These are phyloP conservation scores for Ameiurus melas DNA, from an alignment of 2,113 vertebrate species.

Conservation along the genomic window DNA sequence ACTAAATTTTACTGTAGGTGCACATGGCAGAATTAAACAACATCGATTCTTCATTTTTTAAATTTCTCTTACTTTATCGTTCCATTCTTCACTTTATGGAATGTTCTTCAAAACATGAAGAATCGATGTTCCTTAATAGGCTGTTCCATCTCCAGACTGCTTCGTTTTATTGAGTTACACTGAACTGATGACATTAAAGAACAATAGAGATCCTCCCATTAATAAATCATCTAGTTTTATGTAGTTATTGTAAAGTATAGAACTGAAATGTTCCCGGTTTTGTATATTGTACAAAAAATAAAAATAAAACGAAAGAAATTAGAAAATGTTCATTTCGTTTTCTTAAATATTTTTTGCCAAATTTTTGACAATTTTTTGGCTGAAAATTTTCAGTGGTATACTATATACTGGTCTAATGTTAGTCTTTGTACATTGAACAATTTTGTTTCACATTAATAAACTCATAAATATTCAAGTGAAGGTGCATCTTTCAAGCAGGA, in stretches of 20 bases:
- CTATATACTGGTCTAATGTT: no score
- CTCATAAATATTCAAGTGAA: neutral
- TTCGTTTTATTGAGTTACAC: neutral
- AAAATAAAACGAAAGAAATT: neutral
- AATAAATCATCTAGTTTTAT: neutral
- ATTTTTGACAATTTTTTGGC: neutral
- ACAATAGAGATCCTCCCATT: neutral
- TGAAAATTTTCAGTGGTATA: neutral
- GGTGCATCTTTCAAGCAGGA: neutral
- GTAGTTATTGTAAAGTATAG: neutral
- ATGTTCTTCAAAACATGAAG: no score
- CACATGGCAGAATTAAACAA: neutral
- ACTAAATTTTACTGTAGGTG: neutral
- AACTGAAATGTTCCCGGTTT: neutral
- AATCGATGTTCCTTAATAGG: no score
- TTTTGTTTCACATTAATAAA: neutral
- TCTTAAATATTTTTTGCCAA: neutral
- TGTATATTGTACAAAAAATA: neutral
- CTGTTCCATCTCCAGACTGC: neutral
- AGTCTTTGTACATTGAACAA: neutral
- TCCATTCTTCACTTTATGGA: neutral
- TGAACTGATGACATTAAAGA: neutral
- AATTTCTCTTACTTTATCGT: neutral
- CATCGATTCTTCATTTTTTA: neutral
- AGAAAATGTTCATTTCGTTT: neutral